Conservation (phyloP, 2,888 invertebrate species). For the Bembecia ichneumoniformis region DNA sequence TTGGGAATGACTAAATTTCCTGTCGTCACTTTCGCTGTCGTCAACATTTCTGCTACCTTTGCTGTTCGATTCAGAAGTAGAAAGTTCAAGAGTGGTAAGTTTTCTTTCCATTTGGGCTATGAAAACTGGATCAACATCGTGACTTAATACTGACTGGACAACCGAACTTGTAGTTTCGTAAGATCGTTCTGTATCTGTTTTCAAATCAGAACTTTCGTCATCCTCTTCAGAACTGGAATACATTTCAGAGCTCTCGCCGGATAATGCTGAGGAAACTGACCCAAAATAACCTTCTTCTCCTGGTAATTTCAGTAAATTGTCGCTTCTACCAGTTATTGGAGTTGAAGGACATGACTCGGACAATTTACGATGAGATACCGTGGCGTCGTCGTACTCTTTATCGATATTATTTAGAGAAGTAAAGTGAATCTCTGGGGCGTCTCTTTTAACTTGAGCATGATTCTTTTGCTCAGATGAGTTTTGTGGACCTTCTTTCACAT, state of each 20-base stretch:
- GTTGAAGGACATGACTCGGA: constrained; percentile 63
- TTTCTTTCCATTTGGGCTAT: constrained; percentile 51
- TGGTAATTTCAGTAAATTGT: constrained; percentile 50
- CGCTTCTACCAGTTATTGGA: constrained; percentile 43
- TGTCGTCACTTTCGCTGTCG: not conserved
- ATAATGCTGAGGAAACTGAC: constrained; percentile 55
- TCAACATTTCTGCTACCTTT: not conserved
- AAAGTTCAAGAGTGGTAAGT: constrained; percentile 28
- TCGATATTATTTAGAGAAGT: constrained; percentile 52
- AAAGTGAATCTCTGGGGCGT: constrained; percentile 45
- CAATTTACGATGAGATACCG: constrained; percentile 27
- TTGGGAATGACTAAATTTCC: constrained; percentile 9
- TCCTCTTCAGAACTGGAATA: constrained; percentile 59
- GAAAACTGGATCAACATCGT: constrained; percentile 35
- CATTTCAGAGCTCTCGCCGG: constrained; percentile 58
- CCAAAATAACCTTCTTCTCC: constrained; percentile 47
- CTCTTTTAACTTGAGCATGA: constrained; percentile 15
- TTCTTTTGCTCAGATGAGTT: constrained; percentile 11
- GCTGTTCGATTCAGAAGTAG: constrained; percentile 15
- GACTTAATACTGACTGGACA: constrained; percentile 65
- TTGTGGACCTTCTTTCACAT: constrained; percentile 12
- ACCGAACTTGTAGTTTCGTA: constrained; percentile 73
- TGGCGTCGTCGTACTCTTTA: constrained; percentile 20
- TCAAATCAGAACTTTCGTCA: constrained; percentile 61
- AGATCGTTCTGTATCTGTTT: constrained; percentile 52